Evolutionary conservation across 2,797 vertebrate genomes (phyloP), one percentile per base, ranked within the genome.

Genomic region (Anas bahamensis): DNA sequence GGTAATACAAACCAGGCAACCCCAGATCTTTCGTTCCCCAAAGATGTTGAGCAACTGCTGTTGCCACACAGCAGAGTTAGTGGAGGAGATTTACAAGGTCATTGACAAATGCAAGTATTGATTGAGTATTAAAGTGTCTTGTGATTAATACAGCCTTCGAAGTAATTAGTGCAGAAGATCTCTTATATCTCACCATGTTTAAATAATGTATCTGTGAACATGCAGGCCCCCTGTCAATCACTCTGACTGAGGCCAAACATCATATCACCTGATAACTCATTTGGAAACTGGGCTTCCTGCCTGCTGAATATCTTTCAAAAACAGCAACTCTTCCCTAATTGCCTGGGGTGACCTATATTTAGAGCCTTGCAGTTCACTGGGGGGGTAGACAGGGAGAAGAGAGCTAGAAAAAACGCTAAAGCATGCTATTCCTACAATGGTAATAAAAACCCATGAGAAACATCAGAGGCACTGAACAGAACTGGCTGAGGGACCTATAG

Each of bases 211-310:
- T 96, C 97, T 95, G 93, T 89, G 96, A 94, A 96, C 95, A 98
- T 60, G 87, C 94, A 95, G 94, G 94, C 89, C 96, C 93, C 93
- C 94, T 97, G 97, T 98, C 97, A 98, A 97, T 99, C 98, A 98
- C 97, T 71, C 91, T 65, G 95, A 98, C 97, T 97, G 97, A 98
- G 97, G 97, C 98, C 97, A 98, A 95, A 97, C 98, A 96, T 95
- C 91, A 65, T 90, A 96, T 98, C 97, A 97, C 97, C 97, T 96
- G 97, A 98, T 97, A 98, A 98, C 97, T 98, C 97, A 94, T 97
- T 97, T 98, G 97, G 98, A 98, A 98, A 97, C 94, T 94, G 97
- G 97, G 96, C 96, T 97, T 97, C 91, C 97, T 96, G 97, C 95
- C 96, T 95, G 96, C 82, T 96, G 97, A 97, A 95, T 94, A 88